Percentiles rank a stretch among this genome's conserved stretches.
These are phyloP conservation scores for Artemia sinica DNA, from an alignment of 2,888 invertebrate species.

Conservation along the genomic window DNA sequence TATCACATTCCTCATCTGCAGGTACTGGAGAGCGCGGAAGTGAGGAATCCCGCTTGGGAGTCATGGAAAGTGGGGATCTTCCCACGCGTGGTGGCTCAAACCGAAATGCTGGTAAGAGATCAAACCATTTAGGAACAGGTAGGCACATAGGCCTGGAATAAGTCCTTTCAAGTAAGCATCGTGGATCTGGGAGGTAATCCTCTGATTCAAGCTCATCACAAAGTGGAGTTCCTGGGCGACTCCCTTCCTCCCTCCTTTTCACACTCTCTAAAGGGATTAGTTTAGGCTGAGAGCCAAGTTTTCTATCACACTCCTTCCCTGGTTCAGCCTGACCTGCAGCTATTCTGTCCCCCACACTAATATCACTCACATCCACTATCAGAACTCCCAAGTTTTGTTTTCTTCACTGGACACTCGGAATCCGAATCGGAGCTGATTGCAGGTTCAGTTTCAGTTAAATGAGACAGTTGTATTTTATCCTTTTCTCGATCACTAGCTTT, in stretches of 20 bases:
- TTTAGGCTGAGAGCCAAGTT: slow-evolving; percentile 27
- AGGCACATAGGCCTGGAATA: slow-evolving; percentile 16
- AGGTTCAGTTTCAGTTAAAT: background rate
- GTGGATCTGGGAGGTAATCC: slow-evolving; percentile 34
- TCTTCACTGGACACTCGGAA: slow-evolving; percentile 17
- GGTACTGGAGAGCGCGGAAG: slow-evolving; percentile 15
- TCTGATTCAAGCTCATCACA: slow-evolving; percentile 59
- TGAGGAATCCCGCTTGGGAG: slow-evolving; percentile 21
- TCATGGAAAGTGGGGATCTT: background rate
- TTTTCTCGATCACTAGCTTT: background rate
- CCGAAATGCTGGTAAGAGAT: background rate
- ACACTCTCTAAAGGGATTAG: slow-evolving; percentile 32
- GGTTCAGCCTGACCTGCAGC: slow-evolving; percentile 23
- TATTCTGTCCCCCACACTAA: slow-evolving; percentile 25
- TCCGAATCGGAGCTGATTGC: slow-evolving; percentile 15
- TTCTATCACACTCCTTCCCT: slow-evolving; percentile 27
- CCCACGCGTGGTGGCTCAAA: slow-evolving; percentile 9
- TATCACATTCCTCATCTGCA: slow-evolving; percentile 12
- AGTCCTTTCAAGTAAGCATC: slow-evolving; percentile 15
- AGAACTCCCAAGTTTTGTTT: slow-evolving; percentile 20
- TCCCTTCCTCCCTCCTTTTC: slow-evolving; percentile 48
- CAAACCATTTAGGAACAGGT: slow-evolving; percentile 18
- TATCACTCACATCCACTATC: slow-evolving; percentile 25
- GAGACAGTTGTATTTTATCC: slow-evolving; percentile 8
- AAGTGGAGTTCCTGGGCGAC: slow-evolving; percentile 65